These are phyloP conservation scores for Apantesis nais DNA, from an alignment of 2,888 invertebrate species.

Conservation along the genomic window DNA sequence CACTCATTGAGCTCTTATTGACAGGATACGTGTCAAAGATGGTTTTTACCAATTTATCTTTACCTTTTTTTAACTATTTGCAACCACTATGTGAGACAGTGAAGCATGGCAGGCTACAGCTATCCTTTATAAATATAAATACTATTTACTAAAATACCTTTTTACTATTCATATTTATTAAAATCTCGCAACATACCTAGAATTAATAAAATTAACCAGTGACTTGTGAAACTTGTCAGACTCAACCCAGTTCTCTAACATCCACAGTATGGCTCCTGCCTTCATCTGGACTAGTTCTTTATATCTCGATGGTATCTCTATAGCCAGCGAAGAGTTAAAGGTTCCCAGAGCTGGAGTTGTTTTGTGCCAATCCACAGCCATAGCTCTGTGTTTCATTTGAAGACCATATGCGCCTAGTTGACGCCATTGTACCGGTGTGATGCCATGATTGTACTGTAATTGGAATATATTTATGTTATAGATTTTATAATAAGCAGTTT, in stretches of 20 bases:
- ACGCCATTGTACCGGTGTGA: constrained; percentile 37
- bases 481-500: too few species aligned
- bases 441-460: constrained; percentile 64
- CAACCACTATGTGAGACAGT: too few species aligned
- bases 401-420: constrained; percentile 65
- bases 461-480: neutral
- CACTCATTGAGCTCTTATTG: too few species aligned
- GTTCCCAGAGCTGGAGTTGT: constrained; percentile 65
- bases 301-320: constrained; percentile 69
- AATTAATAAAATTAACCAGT: constrained; percentile 72
- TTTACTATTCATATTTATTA: neutral
- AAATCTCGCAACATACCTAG: constrained; percentile 42
- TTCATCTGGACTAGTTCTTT: constrained; percentile 73
- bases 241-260: constrained; percentile 79
- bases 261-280: constrained; percentile 77
- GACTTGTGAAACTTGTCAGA: constrained; percentile 67
- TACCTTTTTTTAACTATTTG: too few species aligned
- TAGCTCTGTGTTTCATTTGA: constrained; percentile 70
- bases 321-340: constrained; percentile 68
- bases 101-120: too few species aligned
- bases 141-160: neutral
- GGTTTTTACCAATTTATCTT: too few species aligned
- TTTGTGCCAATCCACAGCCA: constrained; percentile 71
- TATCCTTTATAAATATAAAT: neutral
- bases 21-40: too few species aligned